A percentile compares a stretch with the other conserved stretches of the same genome.
These are phyloP conservation scores for Endotricha flammealis DNA, from an alignment of 2,888 invertebrate genomes.

Conservation along the genomic window DNA sequence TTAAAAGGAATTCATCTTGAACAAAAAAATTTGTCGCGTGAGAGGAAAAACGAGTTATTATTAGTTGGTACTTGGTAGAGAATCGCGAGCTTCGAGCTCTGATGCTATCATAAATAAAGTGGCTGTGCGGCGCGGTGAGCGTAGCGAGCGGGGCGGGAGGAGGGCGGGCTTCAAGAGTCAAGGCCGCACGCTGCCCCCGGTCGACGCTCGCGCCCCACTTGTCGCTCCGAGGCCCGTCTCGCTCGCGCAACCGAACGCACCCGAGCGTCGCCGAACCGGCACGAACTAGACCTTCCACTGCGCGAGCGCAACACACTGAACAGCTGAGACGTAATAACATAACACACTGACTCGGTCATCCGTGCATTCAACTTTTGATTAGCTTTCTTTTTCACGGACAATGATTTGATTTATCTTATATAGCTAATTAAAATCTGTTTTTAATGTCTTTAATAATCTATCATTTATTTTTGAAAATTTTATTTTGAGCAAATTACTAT, in stretches of 20 bases:
- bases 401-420: conserved; percentile 43
- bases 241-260: conserved; percentile 45
- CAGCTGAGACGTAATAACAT: conserved; percentile 77
- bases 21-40: conserved; percentile 66
- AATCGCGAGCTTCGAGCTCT: conserved; percentile 71
- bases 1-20: conserved; percentile 41
- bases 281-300: conserved; percentile 76
- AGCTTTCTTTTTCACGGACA: conserved; percentile 72
- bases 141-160: conserved; percentile 38
- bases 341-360: conserved; percentile 79
- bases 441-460: too few relatives aligned
- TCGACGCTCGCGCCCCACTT: conserved; percentile 85
- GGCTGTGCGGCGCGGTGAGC: conserved; percentile 62
- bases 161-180: conserved; percentile 76
- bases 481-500: too few relatives aligned
- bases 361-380: conserved; percentile 78
- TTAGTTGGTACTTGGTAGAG: conserved; percentile 69
- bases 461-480: too few relatives aligned
- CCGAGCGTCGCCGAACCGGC: conserved; percentile 52
- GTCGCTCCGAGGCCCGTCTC: conserved; percentile 59
- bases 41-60: conserved; percentile 77
- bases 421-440: too few relatives aligned
- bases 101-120: conserved; percentile 78
- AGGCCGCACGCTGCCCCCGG: conserved; percentile 86
- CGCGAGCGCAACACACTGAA: conserved; percentile 69